These are phyloP conservation scores for Onchidella celtica DNA, from an alignment of 2,888 invertebrate genomes.

Conservation along the genomic window DNA sequence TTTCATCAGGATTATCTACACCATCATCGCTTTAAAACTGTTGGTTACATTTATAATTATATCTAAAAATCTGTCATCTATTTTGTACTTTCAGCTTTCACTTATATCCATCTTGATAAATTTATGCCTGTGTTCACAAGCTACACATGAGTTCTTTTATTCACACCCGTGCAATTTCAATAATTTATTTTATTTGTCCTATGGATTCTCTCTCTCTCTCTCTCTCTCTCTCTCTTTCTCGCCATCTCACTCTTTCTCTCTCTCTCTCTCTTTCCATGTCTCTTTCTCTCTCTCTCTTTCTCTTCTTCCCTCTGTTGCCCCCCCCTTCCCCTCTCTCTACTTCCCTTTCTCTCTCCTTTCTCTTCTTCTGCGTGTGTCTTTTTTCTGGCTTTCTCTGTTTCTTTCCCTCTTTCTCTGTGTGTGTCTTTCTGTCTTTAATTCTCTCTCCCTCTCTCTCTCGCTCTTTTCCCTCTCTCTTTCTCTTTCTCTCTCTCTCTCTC, in stretches of 20 bases:
- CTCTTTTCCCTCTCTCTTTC: background rate
- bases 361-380: too few species aligned
- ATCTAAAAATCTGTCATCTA: too few species aligned
- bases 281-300: background rate
- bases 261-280: background rate
- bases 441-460: background rate
- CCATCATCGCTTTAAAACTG: too few species aligned
- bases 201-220: constrained; percentile 27
- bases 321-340: background rate
- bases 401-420: background rate
- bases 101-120: too few species aligned
- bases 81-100: too few species aligned
- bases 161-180: too few species aligned
- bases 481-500: background rate
- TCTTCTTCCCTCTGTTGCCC: background rate
- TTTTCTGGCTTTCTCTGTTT: too few species aligned
- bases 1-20: too few species aligned
- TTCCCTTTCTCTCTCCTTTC: background rate
- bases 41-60: too few species aligned
- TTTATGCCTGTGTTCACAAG: too few species aligned
- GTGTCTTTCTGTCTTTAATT: background rate
- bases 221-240: background rate
- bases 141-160: too few species aligned
- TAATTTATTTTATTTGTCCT: too few species aligned
- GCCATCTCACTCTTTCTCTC: constrained; percentile 13